Evolutionary conservation across 30 jellyfish, hydroid and myxozoan species (phyloP), one percentile per base, ranked within the genome.

Genomic region (Rhopilema esculentum): DNA sequence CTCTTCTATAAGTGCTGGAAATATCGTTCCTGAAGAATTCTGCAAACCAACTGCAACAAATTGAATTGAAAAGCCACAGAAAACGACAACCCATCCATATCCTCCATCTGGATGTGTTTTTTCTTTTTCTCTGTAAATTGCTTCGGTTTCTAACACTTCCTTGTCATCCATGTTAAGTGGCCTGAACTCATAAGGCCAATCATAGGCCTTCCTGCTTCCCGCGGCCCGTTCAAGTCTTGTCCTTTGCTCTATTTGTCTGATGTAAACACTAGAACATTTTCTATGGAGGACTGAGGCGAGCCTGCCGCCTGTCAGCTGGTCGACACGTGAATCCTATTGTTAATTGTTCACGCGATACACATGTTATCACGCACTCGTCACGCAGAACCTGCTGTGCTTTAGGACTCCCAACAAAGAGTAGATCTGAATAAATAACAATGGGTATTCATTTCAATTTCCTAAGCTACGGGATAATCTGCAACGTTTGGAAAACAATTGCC

Each of bases 21-120:
- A 90, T 6, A 94, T 80, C 16, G 94, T 97, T 33, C 99, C 99
- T 6, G 99, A 94, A 25, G 99, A 94, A 85, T 94, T 94, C 69
- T 87, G 97, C 64, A 94, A 50, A 15, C 99, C 99, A 19, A 94
- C 96, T 21, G 94, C 97, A 18, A 94, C 66, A 62, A 89, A 94
- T 64, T 94, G 99, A 16, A 96, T 81, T 9, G 91, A 67, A 73
- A 89, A 94, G 6, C 98, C 99, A 25, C 97, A 88, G 8, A 79
- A 72, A 2, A 94, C 99, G 12, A 94, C 97, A 69, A 86, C 29
- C 99, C 99, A 94, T 4, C 99, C 99, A 87, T 97, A 94, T 7
- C 97, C 99, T 26, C 99, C 99, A 68, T 94, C 99, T 1, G 99
- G 99, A 75, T 94, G 99, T 8, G 99, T 94, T 77, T 94, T 86